These are phyloP conservation scores for Drosophila melanogaster DNA, from an alignment of 1,140 invertebrate genomes.

Conservation along the genomic window Release_6_plus_ISO1_MT NT_037436.4:21504501-21505000, in stretches of 20 bases:
- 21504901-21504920: slow-evolving; percentile 95
- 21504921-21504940: slow-evolving; percentile 96
- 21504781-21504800: slow-evolving; percentile 91
- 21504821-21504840: slow-evolving; percentile 97
- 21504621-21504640: slow-evolving; percentile 95
- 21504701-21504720: slow-evolving; percentile 93
- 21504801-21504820: slow-evolving; percentile 98
- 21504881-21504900: slow-evolving; percentile 88
- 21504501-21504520: slow-evolving; percentile 26
- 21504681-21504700: slow-evolving; percentile 92
- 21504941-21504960: slow-evolving; percentile 4
- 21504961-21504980: no score
- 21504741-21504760: slow-evolving; percentile 96
- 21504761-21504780: slow-evolving; percentile 91
- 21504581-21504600: slow-evolving; percentile 90
- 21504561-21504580: slow-evolving; percentile 91
- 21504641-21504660: slow-evolving; percentile 94
- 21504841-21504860: slow-evolving; percentile 95
- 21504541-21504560: slow-evolving; percentile 88
- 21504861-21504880: slow-evolving; percentile 97
- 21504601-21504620: slow-evolving; percentile 90
- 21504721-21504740: slow-evolving; percentile 93
- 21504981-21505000: neutral
- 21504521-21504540: slow-evolving; percentile 65
- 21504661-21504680: slow-evolving; percentile 94